Percentiles rank a stretch among this genome's conserved stretches.
Evolutionary conservation across 2,797 vertebrate species (phyloP).

Genomic region (Poeciliopsis gracilis): DNA sequence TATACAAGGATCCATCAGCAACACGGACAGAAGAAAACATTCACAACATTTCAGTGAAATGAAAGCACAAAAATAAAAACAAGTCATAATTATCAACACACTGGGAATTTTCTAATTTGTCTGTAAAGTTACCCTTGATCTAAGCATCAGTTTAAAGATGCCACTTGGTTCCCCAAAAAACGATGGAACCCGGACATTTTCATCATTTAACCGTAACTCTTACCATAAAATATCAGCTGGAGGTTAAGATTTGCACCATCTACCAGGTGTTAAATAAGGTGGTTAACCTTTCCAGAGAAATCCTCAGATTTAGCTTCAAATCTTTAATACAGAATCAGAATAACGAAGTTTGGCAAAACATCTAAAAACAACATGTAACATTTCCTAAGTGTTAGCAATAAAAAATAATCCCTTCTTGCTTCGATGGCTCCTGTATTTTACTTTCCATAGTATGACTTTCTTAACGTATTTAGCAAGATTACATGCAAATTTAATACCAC

Average conservation of each 20-base stretch:
- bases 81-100: neutral
- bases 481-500: constrained; percentile 2
- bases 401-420: neutral
- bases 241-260: neutral
- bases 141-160: no score
- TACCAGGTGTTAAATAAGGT: neutral
- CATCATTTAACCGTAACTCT: neutral
- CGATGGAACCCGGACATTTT: no score
- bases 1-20: neutral
- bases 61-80: neutral
- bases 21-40: neutral
- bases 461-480: neutral
- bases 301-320: neutral
- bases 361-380: neutral
- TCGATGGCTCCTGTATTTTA: neutral
- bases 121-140: no score
- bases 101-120: no score
- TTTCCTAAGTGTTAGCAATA: neutral
- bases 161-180: no score
- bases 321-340: neutral
- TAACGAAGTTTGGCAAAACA: neutral
- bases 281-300: neutral
- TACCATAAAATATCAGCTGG: neutral
- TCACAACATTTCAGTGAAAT: neutral
- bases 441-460: neutral